phyloP scores from a whole-genome alignment of 2,113 vertebrate genomes.

The Ictalurus punctatus region DNA sequence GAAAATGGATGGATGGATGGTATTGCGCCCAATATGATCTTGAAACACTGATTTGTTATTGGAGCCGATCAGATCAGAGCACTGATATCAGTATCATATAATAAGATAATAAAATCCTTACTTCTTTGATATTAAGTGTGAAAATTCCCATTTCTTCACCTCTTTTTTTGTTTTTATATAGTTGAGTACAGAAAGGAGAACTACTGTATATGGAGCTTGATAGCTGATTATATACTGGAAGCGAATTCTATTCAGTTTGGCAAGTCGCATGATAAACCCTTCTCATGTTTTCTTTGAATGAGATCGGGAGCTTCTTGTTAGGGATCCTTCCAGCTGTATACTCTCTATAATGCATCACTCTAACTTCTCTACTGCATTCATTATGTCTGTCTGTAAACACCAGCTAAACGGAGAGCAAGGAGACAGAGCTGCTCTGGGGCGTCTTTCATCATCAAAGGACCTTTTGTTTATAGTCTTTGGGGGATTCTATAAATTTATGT shows the following conservation, averaged over 20 bases:
- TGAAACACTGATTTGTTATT: not conserved
- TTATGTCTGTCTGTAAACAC: not conserved
- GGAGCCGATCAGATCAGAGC: not conserved
- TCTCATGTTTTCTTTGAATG: not conserved
- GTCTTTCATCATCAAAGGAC: constrained; percentile 29
- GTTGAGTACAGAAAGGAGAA: not conserved
- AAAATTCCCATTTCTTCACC: not conserved
- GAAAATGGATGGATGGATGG: no score
- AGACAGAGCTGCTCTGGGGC: not conserved
- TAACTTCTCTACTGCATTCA: not conserved
- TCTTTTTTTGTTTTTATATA: not conserved
- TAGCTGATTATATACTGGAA: not conserved
- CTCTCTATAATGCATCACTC: not conserved
- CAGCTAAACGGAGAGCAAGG: not conserved
- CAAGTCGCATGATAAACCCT: not conserved
- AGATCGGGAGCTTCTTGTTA: not conserved
- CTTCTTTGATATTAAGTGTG: not conserved
- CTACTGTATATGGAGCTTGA: not conserved
- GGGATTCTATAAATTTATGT: constrained; percentile 34
- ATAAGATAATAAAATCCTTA: not conserved
- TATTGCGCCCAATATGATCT: not conserved
- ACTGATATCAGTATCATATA: not conserved
- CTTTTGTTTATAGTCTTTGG: constrained; percentile 22
- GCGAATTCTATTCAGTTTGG: not conserved
- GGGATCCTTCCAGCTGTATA: not conserved